Base-by-base conservation (phyloP, 2,797 vertebrate genomes). In the Natrix natrix region DNA sequence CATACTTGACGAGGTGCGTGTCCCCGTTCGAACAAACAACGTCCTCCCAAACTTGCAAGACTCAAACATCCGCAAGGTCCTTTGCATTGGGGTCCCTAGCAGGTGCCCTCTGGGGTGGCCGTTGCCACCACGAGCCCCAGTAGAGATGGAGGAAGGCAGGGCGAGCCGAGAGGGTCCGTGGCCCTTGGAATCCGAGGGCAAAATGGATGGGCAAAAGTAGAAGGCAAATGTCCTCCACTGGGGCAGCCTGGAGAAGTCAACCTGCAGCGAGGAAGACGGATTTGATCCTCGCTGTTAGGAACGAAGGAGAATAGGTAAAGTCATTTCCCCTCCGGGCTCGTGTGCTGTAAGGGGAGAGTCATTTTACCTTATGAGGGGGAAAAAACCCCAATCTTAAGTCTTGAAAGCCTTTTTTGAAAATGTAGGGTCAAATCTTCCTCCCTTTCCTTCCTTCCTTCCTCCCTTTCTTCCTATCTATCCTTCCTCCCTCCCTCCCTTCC, bases 11-110 rank as follows among this genome's bases (percentile, higher is more conserved):
- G 93, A 93, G 3, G 91, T 4, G 94, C 94, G 93, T 8, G 92
- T 54, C 93, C 28, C 55, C 92, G 95, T 90, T 63, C 95, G 96
- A 96, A 96, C 96, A 96, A 97, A 90, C 0, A 48, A 69, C 93
- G 22, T 69, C 95, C 92, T 95, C 7, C 93, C 93, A 94, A 96
- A 95, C 91, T 95, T 86, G 37, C 86, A 92, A 92, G 87, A 94
- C 95, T 96, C 96, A 96, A 95, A 96, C 96, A 95, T 95, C 93
- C 90, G 94, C 92, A 55, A 83, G n/a, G 93, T 92, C 94, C 94
- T 96, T 95, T 89, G 14, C 8, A 14, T 92, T 93, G 92, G 91
- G 93, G 91, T 94, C 95, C 95, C 96, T 95, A 94, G 95, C 95
- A 89, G 93, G 95, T 91, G 92, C 95, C 94, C 92, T 24, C 94